These are phyloP conservation scores for Nomada fabriciana DNA, from an alignment of 2,888 invertebrate genomes.

Conservation along the genomic window DNA sequence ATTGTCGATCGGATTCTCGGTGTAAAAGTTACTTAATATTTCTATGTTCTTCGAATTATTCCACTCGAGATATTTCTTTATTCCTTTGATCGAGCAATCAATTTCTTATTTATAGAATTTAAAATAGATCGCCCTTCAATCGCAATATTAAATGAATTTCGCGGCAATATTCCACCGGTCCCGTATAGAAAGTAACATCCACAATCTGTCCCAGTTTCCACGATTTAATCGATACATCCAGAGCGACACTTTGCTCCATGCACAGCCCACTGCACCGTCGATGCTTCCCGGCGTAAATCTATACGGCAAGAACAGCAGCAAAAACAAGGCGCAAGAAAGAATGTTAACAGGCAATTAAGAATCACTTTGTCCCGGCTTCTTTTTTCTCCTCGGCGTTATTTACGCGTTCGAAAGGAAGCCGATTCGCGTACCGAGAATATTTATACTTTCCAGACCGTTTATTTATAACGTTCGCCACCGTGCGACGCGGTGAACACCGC, in stretches of 20 bases:
- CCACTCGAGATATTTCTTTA: too few relatives aligned
- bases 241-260: background rate
- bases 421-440: constrained; percentile 19
- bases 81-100: too few relatives aligned
- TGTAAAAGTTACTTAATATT: too few relatives aligned
- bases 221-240: constrained; percentile 5
- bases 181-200: too few relatives aligned
- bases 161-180: background rate
- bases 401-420: constrained; percentile 16
- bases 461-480: constrained; percentile 32
- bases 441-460: constrained; percentile 42
- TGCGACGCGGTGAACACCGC: background rate
- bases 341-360: constrained; percentile 30
- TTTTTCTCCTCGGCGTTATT: constrained; percentile 18
- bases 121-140: background rate
- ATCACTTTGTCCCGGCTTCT: constrained; percentile 25
- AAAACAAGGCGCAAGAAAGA: constrained; percentile 3
- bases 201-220: constrained; percentile 9
- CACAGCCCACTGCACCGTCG: background rate
- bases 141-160: too few relatives aligned
- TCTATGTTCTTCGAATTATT: too few relatives aligned
- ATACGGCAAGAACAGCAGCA: background rate
- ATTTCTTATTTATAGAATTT: background rate
- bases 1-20: too few relatives aligned
- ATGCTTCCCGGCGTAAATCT: background rate